Conservation (phyloP, 2,797 vertebrate species). For the Crossoptilon crossoptilon region DNA sequence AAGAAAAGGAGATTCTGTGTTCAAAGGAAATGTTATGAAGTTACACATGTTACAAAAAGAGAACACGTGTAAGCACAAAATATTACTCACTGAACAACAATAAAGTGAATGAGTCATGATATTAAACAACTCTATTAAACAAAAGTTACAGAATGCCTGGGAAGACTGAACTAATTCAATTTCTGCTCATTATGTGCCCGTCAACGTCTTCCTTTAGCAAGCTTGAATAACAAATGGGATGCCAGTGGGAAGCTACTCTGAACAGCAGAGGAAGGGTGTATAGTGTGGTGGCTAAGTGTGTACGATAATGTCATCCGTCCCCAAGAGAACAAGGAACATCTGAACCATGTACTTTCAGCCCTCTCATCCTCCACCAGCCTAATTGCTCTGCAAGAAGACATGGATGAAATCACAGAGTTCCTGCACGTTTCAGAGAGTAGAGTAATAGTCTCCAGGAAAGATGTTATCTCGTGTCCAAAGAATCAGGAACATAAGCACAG, state of each 20-base stretch:
- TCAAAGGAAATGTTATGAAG: background rate
- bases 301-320: background rate
- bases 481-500: background rate
- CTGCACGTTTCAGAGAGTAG: background rate
- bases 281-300: background rate
- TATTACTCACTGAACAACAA: conserved; percentile 56
- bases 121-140: conserved; percentile 30
- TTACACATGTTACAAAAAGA: background rate
- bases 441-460: background rate
- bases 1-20: background rate
- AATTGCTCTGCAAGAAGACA: background rate
- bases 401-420: background rate
- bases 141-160: conserved; percentile 50
- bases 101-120: conserved; percentile 39
- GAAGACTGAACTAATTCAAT: conserved; percentile 32
- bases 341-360: background rate
- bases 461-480: background rate
- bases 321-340: background rate
- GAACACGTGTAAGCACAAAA: background rate
- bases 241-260: background rate
- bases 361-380: background rate
- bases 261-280: background rate
- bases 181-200: background rate
- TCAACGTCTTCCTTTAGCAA: background rate
- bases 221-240: background rate